These are phyloP conservation scores for Phocoena phocoena DNA, from an alignment of 2,113 vertebrate genomes.

Conservation along the genomic window DNA sequence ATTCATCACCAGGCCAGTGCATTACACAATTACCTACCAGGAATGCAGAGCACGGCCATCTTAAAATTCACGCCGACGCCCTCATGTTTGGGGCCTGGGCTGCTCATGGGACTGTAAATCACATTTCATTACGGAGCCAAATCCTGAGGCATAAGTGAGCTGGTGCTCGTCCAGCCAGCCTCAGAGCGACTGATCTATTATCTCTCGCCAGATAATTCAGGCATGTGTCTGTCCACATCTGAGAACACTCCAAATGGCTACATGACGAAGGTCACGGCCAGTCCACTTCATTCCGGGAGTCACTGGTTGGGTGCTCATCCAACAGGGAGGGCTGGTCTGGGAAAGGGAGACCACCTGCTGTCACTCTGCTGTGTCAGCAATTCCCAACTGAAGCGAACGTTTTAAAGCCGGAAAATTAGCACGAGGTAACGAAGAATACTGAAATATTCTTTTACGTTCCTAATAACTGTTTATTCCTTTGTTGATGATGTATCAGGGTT, in stretches of 20 bases:
- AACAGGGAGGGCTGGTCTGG: neutral
- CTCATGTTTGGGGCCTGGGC: neutral
- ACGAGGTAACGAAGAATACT: neutral
- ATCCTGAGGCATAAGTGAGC: neutral
- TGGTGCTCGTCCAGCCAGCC: neutral
- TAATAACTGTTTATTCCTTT: neutral
- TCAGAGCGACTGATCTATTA: neutral
- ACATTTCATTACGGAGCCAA: neutral
- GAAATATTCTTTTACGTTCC: neutral
- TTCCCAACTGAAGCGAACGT: neutral
- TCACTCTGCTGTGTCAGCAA: rapidly evolving
- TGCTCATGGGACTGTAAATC: neutral
- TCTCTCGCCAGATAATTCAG: neutral
- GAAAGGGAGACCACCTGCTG: neutral
- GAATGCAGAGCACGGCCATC: neutral
- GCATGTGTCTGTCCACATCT: conserved; percentile 48
- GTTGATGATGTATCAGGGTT: neutral
- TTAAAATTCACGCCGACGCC: neutral
- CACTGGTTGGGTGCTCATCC: rapidly evolving
- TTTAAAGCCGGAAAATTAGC: neutral
- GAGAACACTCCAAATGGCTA: neutral
- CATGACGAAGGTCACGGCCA: conserved; percentile 17
- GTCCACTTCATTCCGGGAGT: neutral
- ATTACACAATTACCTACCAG: neutral
- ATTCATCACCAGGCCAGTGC: neutral